These are phyloP conservation scores for Platorchestia sp. DNA, from an alignment of 1,140 invertebrate species.

Conservation along the genomic window DNA sequence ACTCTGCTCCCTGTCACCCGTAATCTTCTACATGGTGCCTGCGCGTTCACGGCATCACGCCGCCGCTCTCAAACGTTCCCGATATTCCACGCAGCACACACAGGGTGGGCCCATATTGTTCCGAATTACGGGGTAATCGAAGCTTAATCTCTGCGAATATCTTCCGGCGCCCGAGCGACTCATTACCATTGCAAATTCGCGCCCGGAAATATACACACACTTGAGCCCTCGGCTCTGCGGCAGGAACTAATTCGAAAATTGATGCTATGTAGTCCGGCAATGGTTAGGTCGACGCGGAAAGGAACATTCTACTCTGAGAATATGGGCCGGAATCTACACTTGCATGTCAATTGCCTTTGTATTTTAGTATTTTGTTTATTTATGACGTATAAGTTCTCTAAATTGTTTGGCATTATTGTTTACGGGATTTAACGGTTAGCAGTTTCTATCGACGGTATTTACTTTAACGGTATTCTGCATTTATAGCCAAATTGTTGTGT, in stretches of 20 bases:
- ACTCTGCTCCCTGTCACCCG: neutral
- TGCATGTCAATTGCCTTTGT: neutral
- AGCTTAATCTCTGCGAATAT: neutral
- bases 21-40: neutral
- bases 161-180: slow-evolving; percentile 2
- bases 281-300: neutral
- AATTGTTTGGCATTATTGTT: too few relatives aligned
- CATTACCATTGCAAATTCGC: neutral
- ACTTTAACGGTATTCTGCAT: too few relatives aligned
- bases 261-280: neutral
- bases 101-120: neutral
- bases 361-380: neutral
- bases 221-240: neutral
- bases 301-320: neutral
- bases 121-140: neutral
- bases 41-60: neutral
- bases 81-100: neutral
- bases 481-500: too few relatives aligned
- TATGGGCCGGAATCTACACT: neutral
- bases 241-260: neutral
- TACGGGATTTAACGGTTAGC: too few relatives aligned
- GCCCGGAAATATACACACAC: neutral
- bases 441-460: too few relatives aligned
- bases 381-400: too few relatives aligned
- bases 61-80: neutral